Conservation (phyloP, 2,797 vertebrate genomes). For the Nyctalus aviator region DNA sequence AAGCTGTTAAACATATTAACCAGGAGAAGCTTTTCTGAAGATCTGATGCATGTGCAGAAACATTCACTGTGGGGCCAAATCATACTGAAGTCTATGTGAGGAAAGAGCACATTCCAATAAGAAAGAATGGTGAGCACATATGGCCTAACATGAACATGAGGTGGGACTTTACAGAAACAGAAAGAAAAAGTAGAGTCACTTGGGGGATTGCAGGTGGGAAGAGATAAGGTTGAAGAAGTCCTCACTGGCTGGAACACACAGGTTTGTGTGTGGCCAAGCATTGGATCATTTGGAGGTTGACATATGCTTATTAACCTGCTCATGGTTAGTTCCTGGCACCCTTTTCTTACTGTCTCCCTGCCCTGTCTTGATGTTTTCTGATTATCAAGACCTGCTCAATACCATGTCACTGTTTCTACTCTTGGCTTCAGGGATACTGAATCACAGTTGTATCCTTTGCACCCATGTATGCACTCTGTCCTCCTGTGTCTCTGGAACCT, state of each 20-base stretch:
- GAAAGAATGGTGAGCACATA: background rate
- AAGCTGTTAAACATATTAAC: background rate
- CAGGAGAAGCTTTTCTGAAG: background rate
- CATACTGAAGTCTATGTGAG: background rate
- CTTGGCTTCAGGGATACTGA: background rate
- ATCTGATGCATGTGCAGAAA: background rate
- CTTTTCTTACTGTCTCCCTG: background rate
- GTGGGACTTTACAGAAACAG: background rate
- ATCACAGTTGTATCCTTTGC: background rate
- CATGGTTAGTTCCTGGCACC: background rate
- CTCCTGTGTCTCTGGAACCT: too few relatives aligned
- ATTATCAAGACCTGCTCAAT: background rate
- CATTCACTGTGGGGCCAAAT: background rate
- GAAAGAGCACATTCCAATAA: too few relatives aligned
- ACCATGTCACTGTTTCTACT: background rate
- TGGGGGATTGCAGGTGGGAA: background rate
- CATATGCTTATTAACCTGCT: background rate
- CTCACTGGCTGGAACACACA: too few relatives aligned
- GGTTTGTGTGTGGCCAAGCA: background rate
- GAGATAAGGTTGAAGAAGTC: background rate
- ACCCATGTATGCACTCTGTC: rapidly evolving
- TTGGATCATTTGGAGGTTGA: background rate
- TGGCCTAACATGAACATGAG: background rate
- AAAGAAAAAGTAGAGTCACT: background rate
- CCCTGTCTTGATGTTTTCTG: background rate